Base-by-base conservation (phyloP, 2,888 invertebrate species). In the Celastrina argiolus region DNA sequence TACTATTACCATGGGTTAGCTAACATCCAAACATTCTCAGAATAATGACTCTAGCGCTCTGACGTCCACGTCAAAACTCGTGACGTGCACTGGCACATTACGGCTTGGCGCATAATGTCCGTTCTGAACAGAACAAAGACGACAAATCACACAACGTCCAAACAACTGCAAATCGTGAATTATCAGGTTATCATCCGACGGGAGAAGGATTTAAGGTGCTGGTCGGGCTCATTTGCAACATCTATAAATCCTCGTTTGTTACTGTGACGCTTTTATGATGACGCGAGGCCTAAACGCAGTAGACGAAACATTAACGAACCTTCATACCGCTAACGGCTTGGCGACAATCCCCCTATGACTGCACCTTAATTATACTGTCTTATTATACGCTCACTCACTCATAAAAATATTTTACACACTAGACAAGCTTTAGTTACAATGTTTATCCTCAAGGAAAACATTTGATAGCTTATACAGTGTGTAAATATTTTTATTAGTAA, bases 251-350 rank as follows among this genome's bases (percentile, higher is more conserved):
- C 88, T 88, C 87, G 87, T 88, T 89, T 88, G 87, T 78, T 82
- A 79, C 79, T 77, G 76, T 85, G 89, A 89, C 89, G 88, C 84
- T 88, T 90, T 90, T 89, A 90, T 88, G 87, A 88, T 87, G 82
- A 80, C 77, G 51, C 51, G 34, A 56, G 59, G 59, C 34, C 16
- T 36, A 34, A 59, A 18, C 58, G 58, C 59, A 59, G 59, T 34
- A 16, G 36, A 59, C 18, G n/a, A n/a, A n/a, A n/a, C n/a, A 28
- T 7, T 10, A 28, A 16, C 5, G 42, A 16, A 8, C 42, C 16
- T 42, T 16, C 42, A 42, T 42, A 42, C 0, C 6, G 16, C n/a
- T 16, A n/a, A 42, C 41, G 41, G 16, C n/a, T 41, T 42, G 41
- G 41, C n/a, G 41, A 42, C 41, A 39, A 39, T 12, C 39, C 39